Conservation (phyloP, 2,888 invertebrate genomes). For the Allolobophora icterica region DNA sequence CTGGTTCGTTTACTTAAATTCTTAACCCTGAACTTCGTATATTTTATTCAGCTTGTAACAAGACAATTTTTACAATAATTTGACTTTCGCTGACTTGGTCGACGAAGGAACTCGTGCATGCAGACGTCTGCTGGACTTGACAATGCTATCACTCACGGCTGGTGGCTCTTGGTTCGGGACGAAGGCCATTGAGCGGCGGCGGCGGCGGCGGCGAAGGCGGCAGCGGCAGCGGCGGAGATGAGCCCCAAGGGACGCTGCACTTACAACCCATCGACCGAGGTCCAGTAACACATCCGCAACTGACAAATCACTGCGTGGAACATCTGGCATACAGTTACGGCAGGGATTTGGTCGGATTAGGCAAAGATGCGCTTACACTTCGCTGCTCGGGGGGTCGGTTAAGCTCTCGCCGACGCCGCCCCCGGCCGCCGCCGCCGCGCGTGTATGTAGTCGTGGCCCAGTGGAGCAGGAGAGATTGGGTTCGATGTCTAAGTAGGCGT, state of each 20-base stretch:
- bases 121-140: background rate
- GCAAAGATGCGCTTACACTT: background rate
- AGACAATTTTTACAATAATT: background rate
- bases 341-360: background rate
- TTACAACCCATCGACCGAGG: background rate
- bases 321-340: background rate
- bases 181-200: background rate
- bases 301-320: background rate
- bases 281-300: background rate
- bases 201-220: too few species aligned
- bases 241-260: background rate
- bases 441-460: background rate
- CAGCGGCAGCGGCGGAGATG: background rate
- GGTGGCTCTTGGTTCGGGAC: slow-evolving; percentile 2
- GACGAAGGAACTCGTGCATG: background rate
- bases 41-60: background rate
- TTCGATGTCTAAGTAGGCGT: background rate
- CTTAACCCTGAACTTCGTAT: background rate
- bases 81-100: background rate
- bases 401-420: background rate
- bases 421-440: background rate
- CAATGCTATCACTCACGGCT: background rate
- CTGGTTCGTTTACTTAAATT: background rate
- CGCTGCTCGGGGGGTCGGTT: background rate
- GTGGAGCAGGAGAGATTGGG: slow-evolving; percentile 8